Percentiles rank a stretch among this genome's conserved stretches.
phyloP scores from a whole-genome alignment of 2,797 vertebrate genomes.

The Remorina albescens region DNA sequence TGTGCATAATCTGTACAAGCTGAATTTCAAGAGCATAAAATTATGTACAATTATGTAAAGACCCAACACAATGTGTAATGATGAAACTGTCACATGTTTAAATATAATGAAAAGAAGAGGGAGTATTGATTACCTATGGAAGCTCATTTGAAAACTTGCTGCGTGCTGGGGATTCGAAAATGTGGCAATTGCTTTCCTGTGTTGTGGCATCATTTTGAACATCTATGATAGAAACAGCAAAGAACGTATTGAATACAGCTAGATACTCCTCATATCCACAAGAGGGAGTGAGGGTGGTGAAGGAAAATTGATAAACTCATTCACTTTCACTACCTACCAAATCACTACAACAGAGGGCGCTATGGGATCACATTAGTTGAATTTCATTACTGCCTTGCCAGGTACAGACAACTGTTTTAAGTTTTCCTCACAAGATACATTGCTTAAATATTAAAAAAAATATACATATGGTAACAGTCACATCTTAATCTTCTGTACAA shows the following conservation, averaged over 20 bases:
- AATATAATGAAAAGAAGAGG: not conserved
- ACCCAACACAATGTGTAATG: not conserved
- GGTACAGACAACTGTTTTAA: slow-evolving; percentile 1
- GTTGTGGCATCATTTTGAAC: slow-evolving; percentile 96
- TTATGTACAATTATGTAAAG: not conserved
- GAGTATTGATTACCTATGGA: slow-evolving; percentile 90
- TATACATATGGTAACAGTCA: not conserved
- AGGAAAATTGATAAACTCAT: slow-evolving; percentile 15
- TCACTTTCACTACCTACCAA: slow-evolving; percentile 16
- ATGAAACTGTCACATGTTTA: not conserved
- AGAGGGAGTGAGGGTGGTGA: slow-evolving; percentile 66
- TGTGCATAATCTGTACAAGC: not conserved
- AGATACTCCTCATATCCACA: slow-evolving; percentile 33
- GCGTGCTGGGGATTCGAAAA: slow-evolving; percentile 94
- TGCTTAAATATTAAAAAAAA: not conserved
- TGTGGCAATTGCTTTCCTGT: slow-evolving; percentile 95
- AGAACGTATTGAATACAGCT: not conserved
- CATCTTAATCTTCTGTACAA: not conserved
- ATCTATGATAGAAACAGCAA: slow-evolving; percentile 81
- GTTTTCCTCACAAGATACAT: slow-evolving; percentile 3
- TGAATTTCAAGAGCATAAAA: not conserved
- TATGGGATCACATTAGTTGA: slow-evolving; percentile 49
- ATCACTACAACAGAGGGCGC: slow-evolving; percentile 70
- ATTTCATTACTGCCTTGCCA: not conserved
- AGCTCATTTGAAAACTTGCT: slow-evolving; percentile 94